phyloP scores from a whole-genome alignment of 2,888 invertebrate species.

The Platycheirus albimanus region DNA sequence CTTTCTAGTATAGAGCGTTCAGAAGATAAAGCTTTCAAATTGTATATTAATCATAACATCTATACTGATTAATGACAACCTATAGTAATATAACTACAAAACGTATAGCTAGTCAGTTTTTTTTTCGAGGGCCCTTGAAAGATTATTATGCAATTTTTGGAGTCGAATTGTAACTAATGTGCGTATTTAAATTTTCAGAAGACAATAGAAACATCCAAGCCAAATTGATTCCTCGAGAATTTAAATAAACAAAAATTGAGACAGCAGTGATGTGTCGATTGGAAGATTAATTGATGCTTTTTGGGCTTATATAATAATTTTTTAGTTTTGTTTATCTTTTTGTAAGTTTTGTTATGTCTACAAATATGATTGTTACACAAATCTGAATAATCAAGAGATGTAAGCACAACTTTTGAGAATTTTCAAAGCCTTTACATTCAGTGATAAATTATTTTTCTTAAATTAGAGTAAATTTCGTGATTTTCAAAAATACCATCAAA shows the following conservation, averaged over 20 bases:
- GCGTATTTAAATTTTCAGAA: conserved; percentile 3
- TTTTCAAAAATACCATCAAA: no score
- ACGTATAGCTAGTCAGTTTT: not conserved
- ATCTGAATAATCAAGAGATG: no score
- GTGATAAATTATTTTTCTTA: no score
- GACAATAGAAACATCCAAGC: not conserved
- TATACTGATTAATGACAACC: not conserved
- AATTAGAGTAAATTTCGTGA: no score
- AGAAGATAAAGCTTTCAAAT: not conserved
- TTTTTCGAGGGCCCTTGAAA: not conserved
- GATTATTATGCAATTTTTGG: not conserved
- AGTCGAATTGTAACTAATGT: not conserved
- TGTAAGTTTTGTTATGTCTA: not conserved
- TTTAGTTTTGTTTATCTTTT: no score
- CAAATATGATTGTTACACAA: no score
- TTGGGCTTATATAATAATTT: conserved; percentile 7
- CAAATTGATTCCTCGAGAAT: not conserved
- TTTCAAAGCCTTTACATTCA: no score
- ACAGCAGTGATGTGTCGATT: conserved; percentile 1
- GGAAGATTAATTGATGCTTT: conserved; percentile 21
- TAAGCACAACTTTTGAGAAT: no score
- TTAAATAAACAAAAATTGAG: not conserved
- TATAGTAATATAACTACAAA: no score
- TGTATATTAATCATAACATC: not conserved
- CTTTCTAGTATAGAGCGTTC: not conserved